Evolutionary conservation across 1,140 invertebrate species (phyloP), one percentile per base, ranked within the genome.

Genomic region (Drosophila biarmipes): DNA sequence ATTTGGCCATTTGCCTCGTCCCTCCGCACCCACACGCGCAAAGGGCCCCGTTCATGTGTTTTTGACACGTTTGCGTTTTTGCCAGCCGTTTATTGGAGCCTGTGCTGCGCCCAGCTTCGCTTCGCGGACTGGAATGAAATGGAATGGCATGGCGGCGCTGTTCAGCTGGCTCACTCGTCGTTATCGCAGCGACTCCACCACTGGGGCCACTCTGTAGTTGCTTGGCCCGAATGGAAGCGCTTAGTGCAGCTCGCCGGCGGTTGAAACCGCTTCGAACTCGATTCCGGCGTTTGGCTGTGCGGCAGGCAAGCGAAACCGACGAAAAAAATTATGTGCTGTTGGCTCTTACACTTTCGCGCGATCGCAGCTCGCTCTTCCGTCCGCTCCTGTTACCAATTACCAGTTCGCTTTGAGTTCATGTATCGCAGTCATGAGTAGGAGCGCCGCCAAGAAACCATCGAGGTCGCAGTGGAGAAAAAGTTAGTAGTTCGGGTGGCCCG

Each of bases 261-360:
- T 89, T 89, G 55, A 56, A 89, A 89, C 79, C 61, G 84, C 84
- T 89, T 89, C 59, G 63, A 89, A 89, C 79, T 71, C 59, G 84
- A 80, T 84, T 87, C 56, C 71, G 45, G 63, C 64, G 42, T 75
- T 49, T 73, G 76, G 73, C 73, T 67, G 66, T 54, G 54, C 73
- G 59, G 27, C 68, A 42, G 19, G 19, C 40, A 24, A 19, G 48
- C 12, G 27, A 27, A 43, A 42, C 34, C 24, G 8, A 57, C 45
- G 34, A 76, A 34, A 53, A 42, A 43, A 43, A 42, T 12, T 17
- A 73, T 51, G 21, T 51, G 15, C 37, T 58, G 40, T 51, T 56
- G 40, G 38, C 51, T 56, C 24, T 73, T 53, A 38, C 11, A 37
- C 27, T 38, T 56, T 42, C 34, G 34, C 49, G 49, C 64, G 63